Percentiles rank a stretch among this genome's conserved stretches.
Evolutionary conservation across 2,888 invertebrate species (phyloP).

Genomic region (Neelides folsomi): DNA sequence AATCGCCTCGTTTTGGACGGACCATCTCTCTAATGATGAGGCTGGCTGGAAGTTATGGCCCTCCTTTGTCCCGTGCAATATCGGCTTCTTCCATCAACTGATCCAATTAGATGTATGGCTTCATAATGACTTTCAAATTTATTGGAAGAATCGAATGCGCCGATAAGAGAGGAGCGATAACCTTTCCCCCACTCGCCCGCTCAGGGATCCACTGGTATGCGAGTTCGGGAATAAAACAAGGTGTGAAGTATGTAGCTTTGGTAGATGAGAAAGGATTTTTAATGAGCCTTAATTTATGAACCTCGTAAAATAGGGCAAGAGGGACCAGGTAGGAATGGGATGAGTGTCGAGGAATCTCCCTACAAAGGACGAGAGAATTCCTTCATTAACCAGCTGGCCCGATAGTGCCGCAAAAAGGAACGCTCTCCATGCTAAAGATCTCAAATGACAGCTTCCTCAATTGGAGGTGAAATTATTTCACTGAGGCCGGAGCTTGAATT

Average conservation of each 20-base stretch:
- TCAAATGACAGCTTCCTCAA: constrained; percentile 17
- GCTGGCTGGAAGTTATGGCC: too few relatives aligned
- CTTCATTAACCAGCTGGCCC: too few relatives aligned
- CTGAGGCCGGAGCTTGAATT: constrained; percentile 2
- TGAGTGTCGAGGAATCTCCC: constrained; percentile 6
- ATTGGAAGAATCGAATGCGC: constrained; percentile 5
- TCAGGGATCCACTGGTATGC: too few relatives aligned
- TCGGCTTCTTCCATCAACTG: constrained; percentile 23
- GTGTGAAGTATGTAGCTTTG: constrained; percentile 1
- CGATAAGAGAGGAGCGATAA: too few relatives aligned
- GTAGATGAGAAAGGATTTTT: constrained; percentile 17
- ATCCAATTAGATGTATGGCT: constrained; percentile 23
- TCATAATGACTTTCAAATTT: constrained; percentile 19
- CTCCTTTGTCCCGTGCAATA: constrained; percentile 11
- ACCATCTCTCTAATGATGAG: background rate
- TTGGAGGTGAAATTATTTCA: constrained; percentile 8
- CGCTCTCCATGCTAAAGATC: background rate
- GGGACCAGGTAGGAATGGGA: constrained; percentile 7
- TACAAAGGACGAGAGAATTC: background rate
- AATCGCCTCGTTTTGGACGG: background rate
- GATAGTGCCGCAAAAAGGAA: too few relatives aligned
- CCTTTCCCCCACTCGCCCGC: too few relatives aligned
- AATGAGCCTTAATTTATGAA: constrained; percentile 31
- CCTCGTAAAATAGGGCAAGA: constrained; percentile 17
- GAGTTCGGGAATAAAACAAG: too few relatives aligned